These are phyloP conservation scores for Ctenicera cuprea DNA, from an alignment of 2,888 invertebrate genomes.

Conservation along the genomic window DNA sequence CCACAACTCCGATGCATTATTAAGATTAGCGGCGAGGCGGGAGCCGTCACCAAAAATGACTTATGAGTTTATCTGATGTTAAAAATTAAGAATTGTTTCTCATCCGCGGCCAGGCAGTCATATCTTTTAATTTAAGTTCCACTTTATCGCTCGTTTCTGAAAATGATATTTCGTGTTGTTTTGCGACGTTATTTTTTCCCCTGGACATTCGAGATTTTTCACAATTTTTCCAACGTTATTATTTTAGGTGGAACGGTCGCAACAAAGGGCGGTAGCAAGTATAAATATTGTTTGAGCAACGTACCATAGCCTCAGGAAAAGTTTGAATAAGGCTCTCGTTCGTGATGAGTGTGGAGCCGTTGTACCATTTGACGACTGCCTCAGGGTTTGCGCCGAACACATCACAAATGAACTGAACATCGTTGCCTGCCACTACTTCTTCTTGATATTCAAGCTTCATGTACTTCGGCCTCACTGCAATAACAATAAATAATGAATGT, in stretches of 20 bases:
- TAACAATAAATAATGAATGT: constrained; percentile 48
- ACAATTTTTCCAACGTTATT: constrained; percentile 12
- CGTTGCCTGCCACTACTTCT: constrained; percentile 87
- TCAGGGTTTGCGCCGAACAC: constrained; percentile 89
- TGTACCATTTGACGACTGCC: constrained; percentile 90
- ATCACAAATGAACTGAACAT: constrained; percentile 85
- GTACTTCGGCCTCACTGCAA: constrained; percentile 87
- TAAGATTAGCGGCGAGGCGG: constrained; percentile 51
- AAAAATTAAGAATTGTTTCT: constrained; percentile 57
- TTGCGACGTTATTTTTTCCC: neutral
- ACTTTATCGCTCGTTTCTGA: constrained; percentile 32
- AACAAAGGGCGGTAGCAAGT: constrained; percentile 12
- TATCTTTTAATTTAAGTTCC: constrained; percentile 55
- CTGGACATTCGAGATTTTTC: neutral
- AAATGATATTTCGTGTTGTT: constrained; percentile 22
- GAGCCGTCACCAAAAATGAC: constrained; percentile 51
- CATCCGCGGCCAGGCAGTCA: constrained; percentile 41
- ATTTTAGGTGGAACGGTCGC: constrained; percentile 19
- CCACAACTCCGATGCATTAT: constrained; percentile 52
- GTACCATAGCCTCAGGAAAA: constrained; percentile 59
- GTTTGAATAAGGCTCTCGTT: constrained; percentile 60
- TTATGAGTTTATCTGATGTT: constrained; percentile 56
- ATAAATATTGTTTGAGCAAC: constrained; percentile 37
- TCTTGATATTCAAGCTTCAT: constrained; percentile 86
- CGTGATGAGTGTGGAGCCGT: constrained; percentile 77